Conservation (phyloP, 2,888 invertebrate species). For the Coelopa pilipes region DNA sequence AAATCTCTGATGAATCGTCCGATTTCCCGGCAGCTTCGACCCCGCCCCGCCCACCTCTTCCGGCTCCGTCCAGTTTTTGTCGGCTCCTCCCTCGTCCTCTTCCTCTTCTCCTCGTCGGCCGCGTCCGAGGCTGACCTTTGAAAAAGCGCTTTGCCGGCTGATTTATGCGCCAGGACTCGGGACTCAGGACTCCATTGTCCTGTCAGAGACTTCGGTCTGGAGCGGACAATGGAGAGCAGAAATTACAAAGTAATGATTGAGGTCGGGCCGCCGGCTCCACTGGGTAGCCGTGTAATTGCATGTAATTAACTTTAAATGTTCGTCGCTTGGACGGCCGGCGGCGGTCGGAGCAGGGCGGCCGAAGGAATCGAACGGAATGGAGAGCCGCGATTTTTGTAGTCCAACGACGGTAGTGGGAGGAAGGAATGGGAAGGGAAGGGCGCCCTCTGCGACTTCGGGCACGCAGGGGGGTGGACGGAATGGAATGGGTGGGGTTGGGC, state of each 20-base stretch:
- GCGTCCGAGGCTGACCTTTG: slow-evolving; percentile 27
- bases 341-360: background rate
- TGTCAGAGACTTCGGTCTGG: slow-evolving; percentile 8
- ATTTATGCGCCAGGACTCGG: slow-evolving; percentile 34
- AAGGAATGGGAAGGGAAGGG: too few relatives aligned
- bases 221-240: slow-evolving; percentile 13
- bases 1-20: slow-evolving; percentile 24
- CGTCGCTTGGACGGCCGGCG: slow-evolving; percentile 31
- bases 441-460: too few relatives aligned
- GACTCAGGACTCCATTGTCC: slow-evolving; percentile 9
- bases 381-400: background rate
- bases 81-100: background rate
- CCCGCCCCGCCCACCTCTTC: background rate
- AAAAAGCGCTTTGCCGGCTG: slow-evolving; percentile 22
- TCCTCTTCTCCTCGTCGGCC: background rate
- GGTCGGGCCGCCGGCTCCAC: slow-evolving; percentile 34
- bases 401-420: too few relatives aligned
- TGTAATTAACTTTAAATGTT: slow-evolving; percentile 43
- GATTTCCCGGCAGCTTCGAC: background rate
- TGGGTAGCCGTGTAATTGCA: slow-evolving; percentile 37
- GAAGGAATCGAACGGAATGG: background rate
- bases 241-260: slow-evolving; percentile 39
- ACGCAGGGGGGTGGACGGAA: too few relatives aligned
- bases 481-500: too few relatives aligned
- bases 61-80: slow-evolving; percentile 1